Percentiles rank a stretch among this genome's conserved stretches.
Conservation (phyloP, 2,113 vertebrate species). For the Fregata magnificens region DNA sequence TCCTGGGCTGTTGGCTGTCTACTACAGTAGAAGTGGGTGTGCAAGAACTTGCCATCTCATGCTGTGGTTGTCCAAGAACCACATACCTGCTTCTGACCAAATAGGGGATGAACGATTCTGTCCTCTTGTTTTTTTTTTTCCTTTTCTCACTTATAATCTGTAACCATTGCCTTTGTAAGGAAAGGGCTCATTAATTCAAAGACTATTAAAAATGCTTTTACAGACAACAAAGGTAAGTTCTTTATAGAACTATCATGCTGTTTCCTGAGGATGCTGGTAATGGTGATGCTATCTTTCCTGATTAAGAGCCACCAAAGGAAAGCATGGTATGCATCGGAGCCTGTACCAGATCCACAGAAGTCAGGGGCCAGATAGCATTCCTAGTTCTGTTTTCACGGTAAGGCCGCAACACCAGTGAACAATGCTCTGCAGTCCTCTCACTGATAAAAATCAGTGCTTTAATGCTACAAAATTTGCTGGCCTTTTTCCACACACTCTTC, state of each 20-base stretch:
- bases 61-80: background rate
- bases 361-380: background rate
- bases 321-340: background rate
- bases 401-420: background rate
- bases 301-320: background rate
- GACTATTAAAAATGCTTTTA: background rate
- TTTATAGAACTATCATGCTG: no score
- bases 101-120: background rate
- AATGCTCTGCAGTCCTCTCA: background rate
- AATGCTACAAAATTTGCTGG: background rate
- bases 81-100: background rate
- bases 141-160: background rate
- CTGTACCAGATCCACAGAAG: background rate
- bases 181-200: background rate
- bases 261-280: background rate
- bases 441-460: background rate
- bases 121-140: background rate
- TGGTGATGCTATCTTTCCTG: background rate
- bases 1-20: background rate
- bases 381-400: background rate
- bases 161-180: background rate
- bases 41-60: background rate
- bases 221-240: background rate
- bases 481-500: background rate
- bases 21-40: background rate